Evolutionary conservation across 1,140 invertebrate genomes (phyloP).

Genomic region (Luehdorfia chinensis): DNA sequence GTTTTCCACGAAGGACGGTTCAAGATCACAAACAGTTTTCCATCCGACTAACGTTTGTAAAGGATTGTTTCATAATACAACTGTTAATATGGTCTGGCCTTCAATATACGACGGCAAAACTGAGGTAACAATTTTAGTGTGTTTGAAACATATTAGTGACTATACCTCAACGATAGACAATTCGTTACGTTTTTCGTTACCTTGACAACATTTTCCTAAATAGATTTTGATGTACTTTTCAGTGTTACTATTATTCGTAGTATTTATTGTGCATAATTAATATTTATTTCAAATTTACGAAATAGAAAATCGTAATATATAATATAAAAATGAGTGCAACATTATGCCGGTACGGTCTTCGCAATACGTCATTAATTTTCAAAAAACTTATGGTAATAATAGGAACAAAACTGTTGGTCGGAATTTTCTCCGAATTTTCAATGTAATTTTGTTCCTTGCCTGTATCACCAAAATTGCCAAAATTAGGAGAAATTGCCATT

Average conservation of each 20-base stretch:
- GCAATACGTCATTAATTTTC: constrained; percentile 2
- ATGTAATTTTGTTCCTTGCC: too few species aligned
- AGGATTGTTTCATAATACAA: constrained; percentile 36
- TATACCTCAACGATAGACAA: background rate
- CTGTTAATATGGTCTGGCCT: constrained; percentile 61
- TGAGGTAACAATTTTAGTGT: constrained; percentile 44
- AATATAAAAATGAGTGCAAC: constrained; percentile 9
- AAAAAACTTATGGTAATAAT: constrained; percentile 7
- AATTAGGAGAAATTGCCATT: too few species aligned
- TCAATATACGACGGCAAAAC: constrained; percentile 67
- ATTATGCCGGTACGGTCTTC: constrained; percentile 1
- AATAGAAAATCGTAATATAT: too few species aligned
- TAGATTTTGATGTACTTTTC: constrained; percentile 19
- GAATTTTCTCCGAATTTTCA: too few species aligned
- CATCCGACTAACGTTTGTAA: constrained; percentile 36
- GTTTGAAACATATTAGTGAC: too few species aligned
- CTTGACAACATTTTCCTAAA: constrained; percentile 34
- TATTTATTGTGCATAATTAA: background rate
- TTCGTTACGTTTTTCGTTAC: constrained; percentile 28
- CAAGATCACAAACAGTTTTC: constrained; percentile 67
- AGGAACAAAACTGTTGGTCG: too few species aligned
- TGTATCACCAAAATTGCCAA: too few species aligned
- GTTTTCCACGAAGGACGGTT: constrained; percentile 70
- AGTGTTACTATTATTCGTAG: background rate
- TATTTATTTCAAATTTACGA: too few species aligned